A percentile compares a stretch with the other conserved stretches of the same genome.
phyloP scores from a whole-genome alignment of 64 coral and sea anemone species.

The Anthopleura sola region DNA sequence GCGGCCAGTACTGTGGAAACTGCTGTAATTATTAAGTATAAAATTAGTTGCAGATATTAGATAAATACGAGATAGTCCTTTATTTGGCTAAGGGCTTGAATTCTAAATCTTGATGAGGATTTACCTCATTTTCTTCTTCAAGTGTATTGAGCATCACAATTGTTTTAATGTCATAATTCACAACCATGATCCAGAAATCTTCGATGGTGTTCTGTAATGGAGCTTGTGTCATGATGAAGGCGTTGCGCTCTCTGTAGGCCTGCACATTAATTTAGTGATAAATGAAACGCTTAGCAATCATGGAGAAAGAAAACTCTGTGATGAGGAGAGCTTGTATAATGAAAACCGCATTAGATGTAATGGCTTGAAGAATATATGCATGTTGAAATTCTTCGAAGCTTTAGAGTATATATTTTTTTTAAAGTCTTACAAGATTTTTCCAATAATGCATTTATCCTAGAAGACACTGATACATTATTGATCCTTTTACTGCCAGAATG shows the following conservation, averaged over 20 bases:
- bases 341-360: too few relatives aligned
- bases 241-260: conserved; percentile 48
- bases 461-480: too few relatives aligned
- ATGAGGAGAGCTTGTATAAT: too few relatives aligned
- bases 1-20: conserved; percentile 28
- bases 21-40: background rate
- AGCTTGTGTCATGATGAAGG: conserved; percentile 59
- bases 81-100: background rate
- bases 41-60: background rate
- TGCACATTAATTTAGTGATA: background rate
- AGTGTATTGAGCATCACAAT: conserved; percentile 63
- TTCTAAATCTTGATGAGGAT: background rate
- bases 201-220: conserved; percentile 53
- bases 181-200: conserved; percentile 68
- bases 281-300: too few relatives aligned
- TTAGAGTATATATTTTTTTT: too few relatives aligned
- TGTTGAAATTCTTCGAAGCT: too few relatives aligned
- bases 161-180: conserved; percentile 41
- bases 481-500: too few relatives aligned
- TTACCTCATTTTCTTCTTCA: conserved; percentile 36
- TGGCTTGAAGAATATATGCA: too few relatives aligned
- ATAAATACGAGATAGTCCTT: background rate
- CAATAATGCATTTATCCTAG: too few relatives aligned
- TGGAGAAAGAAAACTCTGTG: too few relatives aligned
- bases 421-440: too few relatives aligned